These are phyloP conservation scores for Pitta sordida DNA, from an alignment of 2,113 vertebrate species.

Conservation along the genomic window DNA sequence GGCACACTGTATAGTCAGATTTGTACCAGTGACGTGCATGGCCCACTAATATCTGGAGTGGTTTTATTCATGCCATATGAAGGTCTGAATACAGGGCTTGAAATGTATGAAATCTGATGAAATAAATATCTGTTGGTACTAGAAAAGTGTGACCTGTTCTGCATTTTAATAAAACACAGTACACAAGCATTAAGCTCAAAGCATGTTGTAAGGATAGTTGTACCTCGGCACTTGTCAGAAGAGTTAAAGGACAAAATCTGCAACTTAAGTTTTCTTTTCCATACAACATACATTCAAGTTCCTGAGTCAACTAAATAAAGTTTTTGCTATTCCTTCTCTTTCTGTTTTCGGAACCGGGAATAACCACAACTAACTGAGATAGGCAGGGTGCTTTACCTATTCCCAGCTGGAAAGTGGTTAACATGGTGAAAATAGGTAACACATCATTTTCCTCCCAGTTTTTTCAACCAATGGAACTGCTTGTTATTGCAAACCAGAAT, in stretches of 20 bases:
- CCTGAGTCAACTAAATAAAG: not conserved
- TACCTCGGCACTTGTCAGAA: conserved; percentile 1
- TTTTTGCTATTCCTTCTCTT: not conserved
- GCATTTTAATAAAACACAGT: conserved; percentile 71
- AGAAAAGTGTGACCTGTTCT: conserved; percentile 3
- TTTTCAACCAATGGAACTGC: not conserved
- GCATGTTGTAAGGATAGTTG: not conserved
- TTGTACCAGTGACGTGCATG: not conserved
- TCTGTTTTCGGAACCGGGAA: not conserved
- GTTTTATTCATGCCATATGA: not conserved
- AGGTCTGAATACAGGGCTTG: conserved; percentile 76
- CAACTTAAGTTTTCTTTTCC: conserved; percentile 5
- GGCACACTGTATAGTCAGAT: not conserved
- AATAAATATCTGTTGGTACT: conserved; percentile 60
- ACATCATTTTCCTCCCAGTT: not conserved
- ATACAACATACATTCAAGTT: not conserved
- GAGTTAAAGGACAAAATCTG: conserved; percentile 10
- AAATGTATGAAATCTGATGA: conserved; percentile 70
- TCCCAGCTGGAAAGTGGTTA: not conserved
- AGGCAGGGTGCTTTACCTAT: not conserved
- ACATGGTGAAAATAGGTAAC: not conserved
- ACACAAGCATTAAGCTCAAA: conserved; percentile 67
- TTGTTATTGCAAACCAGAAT: not conserved
- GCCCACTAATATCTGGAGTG: not conserved
- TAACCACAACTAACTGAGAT: not conserved